These are phyloP conservation scores for Mythimna albipuncta DNA, from an alignment of 2,888 invertebrate genomes.

Conservation along the genomic window DNA sequence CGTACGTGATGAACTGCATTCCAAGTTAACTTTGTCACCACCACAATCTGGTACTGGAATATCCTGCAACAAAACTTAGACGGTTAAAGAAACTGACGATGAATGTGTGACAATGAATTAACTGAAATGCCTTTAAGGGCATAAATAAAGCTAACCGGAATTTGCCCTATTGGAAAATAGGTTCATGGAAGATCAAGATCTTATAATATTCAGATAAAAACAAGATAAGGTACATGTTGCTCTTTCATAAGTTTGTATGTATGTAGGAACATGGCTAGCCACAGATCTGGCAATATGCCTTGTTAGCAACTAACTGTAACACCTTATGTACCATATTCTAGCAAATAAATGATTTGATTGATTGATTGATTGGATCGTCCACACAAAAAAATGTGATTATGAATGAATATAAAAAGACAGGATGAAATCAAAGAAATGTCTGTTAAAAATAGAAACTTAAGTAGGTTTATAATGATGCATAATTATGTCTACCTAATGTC, in stretches of 20 bases:
- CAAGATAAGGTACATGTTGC: background rate
- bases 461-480: background rate
- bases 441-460: background rate
- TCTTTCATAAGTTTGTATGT: too few species aligned
- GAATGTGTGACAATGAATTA: too few species aligned
- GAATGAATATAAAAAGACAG: background rate
- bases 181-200: background rate
- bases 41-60: constrained; percentile 33
- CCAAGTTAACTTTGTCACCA: constrained; percentile 21
- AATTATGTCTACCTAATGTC: background rate
- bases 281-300: background rate
- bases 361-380: background rate
- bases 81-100: background rate
- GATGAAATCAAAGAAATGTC: background rate
- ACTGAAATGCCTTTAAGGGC: background rate
- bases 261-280: too few species aligned
- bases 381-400: background rate
- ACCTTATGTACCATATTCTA: too few species aligned
- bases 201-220: background rate
- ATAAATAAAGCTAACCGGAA: background rate
- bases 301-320: too few species aligned
- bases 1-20: constrained; percentile 5
- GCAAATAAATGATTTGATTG: too few species aligned
- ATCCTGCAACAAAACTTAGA: constrained; percentile 28
- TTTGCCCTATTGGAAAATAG: background rate